Base-by-base conservation (phyloP, 2,888 invertebrate genomes). In the Drosophila acutilabella region DNA sequence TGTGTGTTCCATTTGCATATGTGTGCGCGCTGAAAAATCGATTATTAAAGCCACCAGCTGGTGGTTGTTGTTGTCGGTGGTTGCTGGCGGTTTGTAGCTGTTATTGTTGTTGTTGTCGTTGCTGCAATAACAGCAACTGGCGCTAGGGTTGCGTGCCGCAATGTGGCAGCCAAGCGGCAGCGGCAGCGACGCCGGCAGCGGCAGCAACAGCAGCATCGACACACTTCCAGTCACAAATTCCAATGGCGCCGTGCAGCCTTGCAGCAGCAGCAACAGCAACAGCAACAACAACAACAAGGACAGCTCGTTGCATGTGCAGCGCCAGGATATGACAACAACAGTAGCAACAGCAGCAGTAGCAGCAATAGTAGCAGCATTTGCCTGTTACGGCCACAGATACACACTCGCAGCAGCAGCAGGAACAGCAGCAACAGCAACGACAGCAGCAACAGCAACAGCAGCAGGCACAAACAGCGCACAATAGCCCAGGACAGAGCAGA, bases 221-320 rank as follows among this genome's bases (percentile, higher is more conserved):
- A 88, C 89, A 89, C 74, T 91, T 91, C 88, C 89, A 90, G 89
- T 69, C 51, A 70, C 72, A 65, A 71, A 66, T 87, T 84, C 89
- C 87, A 85, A 79, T 85, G 88, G 88, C 81, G 73, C 71, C 77
- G 71, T 83, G 81, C 84, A 76, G 82, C 81, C 84, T 71, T 81
- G 80, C 82, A 84, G 80, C 72, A 64, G 50, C 84, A 74, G 41
- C 65, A 45, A 23, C 65, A 57, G 18, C 56, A 56, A 18, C 53
- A 56, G 10, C 56, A 45, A n/a, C 41, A 60, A 30, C 66, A 58
- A 61, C 56, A 76, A 26, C 47, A 56, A 66, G 50, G 64, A 48
- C 59, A 62, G 44, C 54, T 74, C 78, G 78, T 80, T 86, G 80
- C 85, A 81, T 74, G 77, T 81, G 89, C 88, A 81, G 88, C 88